A percentile compares a stretch with the other conserved stretches of the same genome.
Evolutionary conservation across 2,113 vertebrate species (phyloP).

Genomic region (Laterallus jamaicensis): DNA sequence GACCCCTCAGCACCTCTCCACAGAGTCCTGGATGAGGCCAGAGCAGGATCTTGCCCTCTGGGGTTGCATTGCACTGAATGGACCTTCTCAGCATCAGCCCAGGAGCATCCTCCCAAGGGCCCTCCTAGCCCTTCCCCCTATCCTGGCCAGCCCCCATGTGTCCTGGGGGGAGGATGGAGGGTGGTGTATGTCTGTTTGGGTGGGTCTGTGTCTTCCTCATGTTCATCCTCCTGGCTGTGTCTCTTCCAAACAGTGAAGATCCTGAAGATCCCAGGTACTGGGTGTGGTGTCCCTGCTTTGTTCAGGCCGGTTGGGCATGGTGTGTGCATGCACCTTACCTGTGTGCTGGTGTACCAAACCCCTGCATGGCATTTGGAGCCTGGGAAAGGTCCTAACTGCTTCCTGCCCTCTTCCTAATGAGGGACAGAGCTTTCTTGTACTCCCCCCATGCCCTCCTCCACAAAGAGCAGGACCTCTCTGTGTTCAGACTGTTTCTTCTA

Average conservation of each 20-base stretch:
- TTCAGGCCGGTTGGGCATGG: background rate
- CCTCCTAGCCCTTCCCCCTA: background rate
- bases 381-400: background rate
- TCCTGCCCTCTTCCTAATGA: background rate
- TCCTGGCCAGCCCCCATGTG: background rate
- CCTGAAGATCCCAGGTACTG: constrained; percentile 14
- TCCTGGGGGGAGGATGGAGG: background rate
- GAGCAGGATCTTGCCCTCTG: background rate
- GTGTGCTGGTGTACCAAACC: background rate
- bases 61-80: background rate
- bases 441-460: background rate
- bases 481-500: background rate
- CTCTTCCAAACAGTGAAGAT: constrained; percentile 27
- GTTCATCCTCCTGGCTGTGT: background rate
- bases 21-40: fast-evolving
- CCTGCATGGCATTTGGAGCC: background rate
- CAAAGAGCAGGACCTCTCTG: background rate
- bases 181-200: fast-evolving
- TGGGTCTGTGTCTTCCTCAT: background rate
- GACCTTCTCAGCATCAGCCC: background rate
- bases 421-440: background rate
- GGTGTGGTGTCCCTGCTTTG: fast-evolving
- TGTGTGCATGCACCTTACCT: background rate
- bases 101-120: background rate
- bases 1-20: background rate